These are phyloP conservation scores for Gasteruption jaculator DNA, from an alignment of 2,888 invertebrate species.

Conservation along the genomic window DNA sequence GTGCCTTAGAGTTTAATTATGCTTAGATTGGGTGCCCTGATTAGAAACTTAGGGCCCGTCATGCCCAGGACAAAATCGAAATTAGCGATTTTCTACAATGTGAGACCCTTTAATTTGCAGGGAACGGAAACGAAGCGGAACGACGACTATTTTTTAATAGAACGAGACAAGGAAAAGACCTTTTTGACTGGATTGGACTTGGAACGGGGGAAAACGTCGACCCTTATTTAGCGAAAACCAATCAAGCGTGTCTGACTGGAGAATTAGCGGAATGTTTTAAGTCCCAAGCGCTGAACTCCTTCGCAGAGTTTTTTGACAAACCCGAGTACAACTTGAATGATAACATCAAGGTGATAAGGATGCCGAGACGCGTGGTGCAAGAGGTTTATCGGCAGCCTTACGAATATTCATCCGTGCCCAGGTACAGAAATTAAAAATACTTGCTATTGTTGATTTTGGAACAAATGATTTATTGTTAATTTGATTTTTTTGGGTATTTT, in stretches of 20 bases:
- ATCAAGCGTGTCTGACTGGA: conserved; percentile 71
- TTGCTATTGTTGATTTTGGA: too few relatives aligned
- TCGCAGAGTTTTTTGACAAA: conserved; percentile 75
- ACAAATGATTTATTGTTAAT: not conserved
- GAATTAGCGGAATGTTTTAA: conserved; percentile 85
- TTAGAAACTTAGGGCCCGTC: too few relatives aligned
- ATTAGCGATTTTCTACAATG: too few relatives aligned
- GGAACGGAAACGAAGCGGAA: too few relatives aligned
- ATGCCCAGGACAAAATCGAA: too few relatives aligned
- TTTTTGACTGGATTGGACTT: conserved; percentile 76
- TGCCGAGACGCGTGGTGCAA: conserved; percentile 66
- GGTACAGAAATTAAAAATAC: too few relatives aligned
- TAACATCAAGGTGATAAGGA: conserved; percentile 66
- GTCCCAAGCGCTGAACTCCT: conserved; percentile 70
- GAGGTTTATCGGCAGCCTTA: conserved; percentile 68
- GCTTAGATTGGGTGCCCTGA: too few relatives aligned
- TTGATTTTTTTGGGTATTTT: not conserved
- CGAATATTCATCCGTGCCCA: conserved; percentile 67
- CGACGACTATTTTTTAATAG: conserved; percentile 29
- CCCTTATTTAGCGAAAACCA: conserved; percentile 72
- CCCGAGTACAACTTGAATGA: conserved; percentile 58
- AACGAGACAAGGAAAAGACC: conserved; percentile 62
- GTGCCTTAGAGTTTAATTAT: too few relatives aligned
- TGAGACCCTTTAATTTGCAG: too few relatives aligned
- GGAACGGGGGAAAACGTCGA: conserved; percentile 71